Conservation (phyloP, 2,113 vertebrate genomes). For the Xenopus tropicalis region DNA sequence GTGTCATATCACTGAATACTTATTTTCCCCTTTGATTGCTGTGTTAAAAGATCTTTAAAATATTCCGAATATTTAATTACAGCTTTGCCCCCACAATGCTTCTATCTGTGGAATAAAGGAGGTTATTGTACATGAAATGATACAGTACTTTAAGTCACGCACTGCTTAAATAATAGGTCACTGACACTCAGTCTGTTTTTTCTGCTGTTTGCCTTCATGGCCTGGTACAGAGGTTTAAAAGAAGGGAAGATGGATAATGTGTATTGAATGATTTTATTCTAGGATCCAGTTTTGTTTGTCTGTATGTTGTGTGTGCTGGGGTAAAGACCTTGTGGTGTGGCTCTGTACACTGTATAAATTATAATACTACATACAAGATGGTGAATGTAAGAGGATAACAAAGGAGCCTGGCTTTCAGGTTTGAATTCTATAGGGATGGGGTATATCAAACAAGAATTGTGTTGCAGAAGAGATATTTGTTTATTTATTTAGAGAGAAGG, state of each 20-base stretch:
- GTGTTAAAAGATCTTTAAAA: slow-evolving; percentile 41
- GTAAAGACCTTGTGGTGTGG: too few species aligned
- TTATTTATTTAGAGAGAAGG: too few species aligned
- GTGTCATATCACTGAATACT: slow-evolving; percentile 30
- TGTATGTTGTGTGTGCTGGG: too few species aligned
- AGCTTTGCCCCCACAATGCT: slow-evolving; percentile 41
- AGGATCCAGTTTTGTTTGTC: neutral
- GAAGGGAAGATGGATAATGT: slow-evolving; percentile 29
- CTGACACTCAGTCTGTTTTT: slow-evolving; percentile 41
- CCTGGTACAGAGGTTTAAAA: slow-evolving; percentile 19
- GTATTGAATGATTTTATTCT: slow-evolving; percentile 5
- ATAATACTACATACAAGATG: too few species aligned
- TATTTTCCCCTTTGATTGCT: slow-evolving; percentile 23
- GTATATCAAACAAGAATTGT: too few species aligned
- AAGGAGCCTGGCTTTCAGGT: too few species aligned
- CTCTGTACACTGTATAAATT: too few species aligned
- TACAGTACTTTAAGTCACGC: slow-evolving; percentile 43
- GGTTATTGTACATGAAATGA: slow-evolving; percentile 44
- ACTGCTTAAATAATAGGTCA: slow-evolving; percentile 44
- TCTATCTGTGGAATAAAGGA: slow-evolving; percentile 44
- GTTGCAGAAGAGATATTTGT: too few species aligned
- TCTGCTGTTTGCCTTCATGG: slow-evolving; percentile 32
- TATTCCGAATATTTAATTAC: slow-evolving; percentile 44
- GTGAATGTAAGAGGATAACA: too few species aligned
- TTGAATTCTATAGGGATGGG: too few species aligned